Percentiles rank a stretch among this genome's conserved stretches.
Evolutionary conservation across 2,113 vertebrate genomes (phyloP).

Genomic region (Vanacampus margaritifer): DNA sequence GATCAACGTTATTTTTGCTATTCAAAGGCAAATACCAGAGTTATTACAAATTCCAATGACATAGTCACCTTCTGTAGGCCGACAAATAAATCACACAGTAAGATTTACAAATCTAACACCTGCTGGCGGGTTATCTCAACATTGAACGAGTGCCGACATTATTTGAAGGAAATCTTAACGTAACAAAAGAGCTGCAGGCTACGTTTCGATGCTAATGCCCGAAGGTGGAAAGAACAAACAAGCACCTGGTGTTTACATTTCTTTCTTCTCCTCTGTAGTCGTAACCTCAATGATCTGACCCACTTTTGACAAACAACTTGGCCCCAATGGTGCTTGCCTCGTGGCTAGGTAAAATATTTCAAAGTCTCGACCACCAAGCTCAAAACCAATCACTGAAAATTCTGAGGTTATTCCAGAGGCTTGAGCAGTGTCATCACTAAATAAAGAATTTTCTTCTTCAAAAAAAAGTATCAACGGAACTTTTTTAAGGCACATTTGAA

Average conservation of each 20-base stretch:
- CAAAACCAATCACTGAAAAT: slow-evolving; percentile 29
- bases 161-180: slow-evolving; percentile 33
- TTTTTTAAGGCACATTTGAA: background rate
- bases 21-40: slow-evolving; percentile 49
- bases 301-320: slow-evolving; percentile 30
- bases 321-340: slow-evolving; percentile 15
- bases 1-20: slow-evolving; percentile 45
- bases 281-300: slow-evolving; percentile 50
- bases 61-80: slow-evolving; percentile 7
- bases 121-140: slow-evolving; percentile 36
- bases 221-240: slow-evolving; percentile 44
- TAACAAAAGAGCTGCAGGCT: slow-evolving; percentile 29
- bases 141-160: slow-evolving; percentile 20
- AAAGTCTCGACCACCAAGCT: slow-evolving; percentile 19
- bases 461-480: background rate
- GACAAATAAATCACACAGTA: slow-evolving; percentile 34
- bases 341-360: slow-evolving; percentile 40
- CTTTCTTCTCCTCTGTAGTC: slow-evolving; percentile 23
- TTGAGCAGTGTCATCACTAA: background rate
- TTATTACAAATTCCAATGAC: slow-evolving; percentile 57
- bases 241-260: slow-evolving; percentile 27
- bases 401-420: slow-evolving; percentile 14
- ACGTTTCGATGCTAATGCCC: slow-evolving; percentile 7
- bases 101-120: slow-evolving; percentile 42
- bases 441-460: background rate